Evolutionary conservation across 2,113 vertebrate species (phyloP), one percentile per base, ranked within the genome.

Genomic region (Nothocercus julius): DNA sequence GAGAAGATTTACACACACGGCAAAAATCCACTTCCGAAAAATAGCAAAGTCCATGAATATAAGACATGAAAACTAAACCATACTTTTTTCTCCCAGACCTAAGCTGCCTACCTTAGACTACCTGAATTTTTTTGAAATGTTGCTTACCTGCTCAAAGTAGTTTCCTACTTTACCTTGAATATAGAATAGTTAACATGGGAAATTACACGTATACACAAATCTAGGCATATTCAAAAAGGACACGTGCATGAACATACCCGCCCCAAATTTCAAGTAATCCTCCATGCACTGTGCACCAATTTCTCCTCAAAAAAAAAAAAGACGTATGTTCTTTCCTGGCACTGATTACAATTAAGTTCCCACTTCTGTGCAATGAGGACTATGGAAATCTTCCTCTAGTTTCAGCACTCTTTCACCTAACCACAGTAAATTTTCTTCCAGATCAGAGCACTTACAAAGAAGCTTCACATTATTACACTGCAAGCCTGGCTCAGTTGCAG

Each of bases 231-330:
- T 59, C 82, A 79, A 16, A 80, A 49, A 56, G 9, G 19, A 13
- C 58, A 34, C 0, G 0, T 49, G 21, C 20, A 62, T 11, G 1
- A 66, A 85, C 0, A 1, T 11, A 32, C 11, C 22, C 14, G 44
- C 34, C 56, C 4, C 2, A 5, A 73, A 85, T 3, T 15, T n/a
- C 3, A 73, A 91, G 20, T 6, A 62, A 70, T 32, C 1, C 1
- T 25, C 7, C 20, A 32, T 4, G 28, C 30, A 24, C 38, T 32
- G 36, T 49, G 53, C 53, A 54, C 53, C 14, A 14, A 27, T 53
- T 53, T 53, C 25, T 8, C 27, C 27, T 27, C 13, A 28, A 54
- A 54, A 54, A 27, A 18, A 47, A 54, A 18, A 56, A 40, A 54
- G 36, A 74, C 4, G 54, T 0, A 51, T 8, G 51, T 38, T 49